Conservation (phyloP, 2,888 invertebrate genomes). For the Thalpophila matura region DNA sequence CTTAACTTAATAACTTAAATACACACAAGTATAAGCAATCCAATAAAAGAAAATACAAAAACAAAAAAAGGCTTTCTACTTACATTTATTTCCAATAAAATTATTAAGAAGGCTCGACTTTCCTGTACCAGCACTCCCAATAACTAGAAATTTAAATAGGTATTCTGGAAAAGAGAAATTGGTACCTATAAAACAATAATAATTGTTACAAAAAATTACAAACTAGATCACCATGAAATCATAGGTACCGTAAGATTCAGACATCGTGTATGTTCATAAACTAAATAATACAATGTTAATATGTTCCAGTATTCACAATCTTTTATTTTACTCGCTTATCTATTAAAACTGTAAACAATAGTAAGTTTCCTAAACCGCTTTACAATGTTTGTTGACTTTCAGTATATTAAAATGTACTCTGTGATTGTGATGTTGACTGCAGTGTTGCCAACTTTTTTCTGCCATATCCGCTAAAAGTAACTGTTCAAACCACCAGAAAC, state of each 20-base stretch:
- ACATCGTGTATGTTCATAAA: conserved; percentile 28
- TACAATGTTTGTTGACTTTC: not conserved
- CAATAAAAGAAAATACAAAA: too few species aligned
- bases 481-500: too few species aligned
- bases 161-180: conserved; percentile 91
- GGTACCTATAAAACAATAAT: not conserved
- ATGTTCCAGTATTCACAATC: not conserved
- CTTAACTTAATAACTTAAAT: too few species aligned
- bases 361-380: not conserved
- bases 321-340: conserved; percentile 18
- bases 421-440: too few species aligned
- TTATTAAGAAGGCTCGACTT: conserved; percentile 96
- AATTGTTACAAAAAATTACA: not conserved
- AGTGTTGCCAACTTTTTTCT: too few species aligned
- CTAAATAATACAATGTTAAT: not conserved
- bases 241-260: conserved; percentile 54
- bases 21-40: not conserved
- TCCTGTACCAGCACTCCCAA: conserved; percentile 96
- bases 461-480: too few species aligned
- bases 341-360: conserved; percentile 11
- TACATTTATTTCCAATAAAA: conserved; percentile 96
- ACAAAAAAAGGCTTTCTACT: too few species aligned
- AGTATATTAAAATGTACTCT: too few species aligned
- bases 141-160: conserved; percentile 96
- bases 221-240: conserved; percentile 7